Percentiles rank a stretch among this genome's conserved stretches.
Evolutionary conservation across 1,140 invertebrate species (phyloP).

Genomic region (Formica selysi): DNA sequence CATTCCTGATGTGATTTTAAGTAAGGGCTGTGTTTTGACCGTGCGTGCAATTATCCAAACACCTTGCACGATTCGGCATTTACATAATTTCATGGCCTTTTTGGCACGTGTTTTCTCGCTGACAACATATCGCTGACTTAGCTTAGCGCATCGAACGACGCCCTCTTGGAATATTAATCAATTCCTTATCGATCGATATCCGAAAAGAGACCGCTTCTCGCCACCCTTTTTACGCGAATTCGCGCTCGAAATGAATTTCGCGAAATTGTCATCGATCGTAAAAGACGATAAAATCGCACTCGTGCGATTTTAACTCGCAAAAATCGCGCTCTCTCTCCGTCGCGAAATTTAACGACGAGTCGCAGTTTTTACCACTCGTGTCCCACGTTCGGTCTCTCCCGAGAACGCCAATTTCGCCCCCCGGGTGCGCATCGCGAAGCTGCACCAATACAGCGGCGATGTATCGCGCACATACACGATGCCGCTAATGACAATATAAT

Average conservation of each 20-base stretch:
- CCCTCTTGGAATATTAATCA: conserved; percentile 49
- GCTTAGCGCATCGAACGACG: background rate
- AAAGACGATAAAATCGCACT: background rate
- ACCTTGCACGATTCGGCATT: conserved; percentile 76
- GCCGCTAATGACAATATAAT: conserved; percentile 82
- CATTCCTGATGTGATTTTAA: conserved; percentile 83
- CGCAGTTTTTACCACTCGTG: background rate
- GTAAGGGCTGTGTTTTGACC: conserved; percentile 77
- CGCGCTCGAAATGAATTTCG: background rate
- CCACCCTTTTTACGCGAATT: background rate
- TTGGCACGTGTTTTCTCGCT: conserved; percentile 49
- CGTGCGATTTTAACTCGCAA: background rate
- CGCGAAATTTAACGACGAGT: conserved; percentile 21
- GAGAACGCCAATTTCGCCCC: conserved; percentile 17
- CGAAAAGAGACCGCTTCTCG: background rate
- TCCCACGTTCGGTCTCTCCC: background rate
- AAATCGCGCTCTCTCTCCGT: background rate
- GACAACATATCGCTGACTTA: background rate
- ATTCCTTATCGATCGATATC: background rate
- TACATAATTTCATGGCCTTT: conserved; percentile 80
- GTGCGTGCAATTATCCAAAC: conserved; percentile 82
- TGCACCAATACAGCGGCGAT: background rate
- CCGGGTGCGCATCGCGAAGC: conserved; percentile 18
- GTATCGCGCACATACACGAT: conserved; percentile 57
- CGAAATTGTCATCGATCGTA: background rate